Evolutionary conservation across 2,113 vertebrate genomes (phyloP).

Genomic region (Micronycteris hirsuta): DNA sequence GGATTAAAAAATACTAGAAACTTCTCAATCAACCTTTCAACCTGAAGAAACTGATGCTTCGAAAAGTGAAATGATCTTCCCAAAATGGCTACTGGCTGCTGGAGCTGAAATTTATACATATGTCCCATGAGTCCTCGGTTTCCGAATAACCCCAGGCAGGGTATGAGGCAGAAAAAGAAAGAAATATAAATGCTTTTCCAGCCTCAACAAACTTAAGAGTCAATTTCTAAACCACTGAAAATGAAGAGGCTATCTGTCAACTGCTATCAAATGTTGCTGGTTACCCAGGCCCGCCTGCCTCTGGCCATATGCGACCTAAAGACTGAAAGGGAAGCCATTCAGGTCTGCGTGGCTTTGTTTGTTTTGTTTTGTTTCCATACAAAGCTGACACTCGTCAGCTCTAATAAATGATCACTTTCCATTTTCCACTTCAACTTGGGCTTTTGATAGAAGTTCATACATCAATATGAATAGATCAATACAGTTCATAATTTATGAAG

Average conservation of each 20-base stretch:
- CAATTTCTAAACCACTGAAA: slow-evolving; percentile 16
- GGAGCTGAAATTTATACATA: background rate
- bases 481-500: slow-evolving; percentile 65
- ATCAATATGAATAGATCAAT: slow-evolving; percentile 57
- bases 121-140: background rate
- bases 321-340: background rate
- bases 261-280: background rate
- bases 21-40: background rate
- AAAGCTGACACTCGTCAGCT: slow-evolving; percentile 37
- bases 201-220: background rate
- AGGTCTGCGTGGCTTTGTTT: background rate
- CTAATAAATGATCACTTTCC: slow-evolving; percentile 58
- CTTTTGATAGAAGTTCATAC: slow-evolving; percentile 57
- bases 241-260: background rate
- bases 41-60: background rate
- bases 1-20: background rate
- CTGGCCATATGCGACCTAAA: background rate
- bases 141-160: background rate
- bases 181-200: background rate
- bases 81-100: background rate
- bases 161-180: background rate
- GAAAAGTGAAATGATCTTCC: background rate
- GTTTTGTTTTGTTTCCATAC: slow-evolving; percentile 25
- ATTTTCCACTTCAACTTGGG: slow-evolving; percentile 56
- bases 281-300: background rate